Evolutionary conservation across 2,113 vertebrate species (phyloP).

Genomic region (Chionis minor): DNA sequence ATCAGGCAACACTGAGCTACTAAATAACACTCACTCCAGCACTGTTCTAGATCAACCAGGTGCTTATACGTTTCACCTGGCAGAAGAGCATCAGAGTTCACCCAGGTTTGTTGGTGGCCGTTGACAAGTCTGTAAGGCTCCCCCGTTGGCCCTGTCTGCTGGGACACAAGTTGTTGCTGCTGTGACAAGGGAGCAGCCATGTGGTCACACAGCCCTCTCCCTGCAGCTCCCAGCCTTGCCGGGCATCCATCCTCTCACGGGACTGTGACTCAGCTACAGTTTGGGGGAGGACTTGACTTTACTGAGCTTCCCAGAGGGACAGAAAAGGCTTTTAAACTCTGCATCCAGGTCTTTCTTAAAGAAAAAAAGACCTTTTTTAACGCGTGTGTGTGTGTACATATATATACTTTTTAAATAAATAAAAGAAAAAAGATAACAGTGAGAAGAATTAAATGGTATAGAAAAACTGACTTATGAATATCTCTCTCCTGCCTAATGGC

Average conservation of each 20-base stretch:
- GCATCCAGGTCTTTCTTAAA: neutral
- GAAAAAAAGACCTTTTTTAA: neutral
- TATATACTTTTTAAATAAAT: neutral
- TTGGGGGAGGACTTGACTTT: neutral
- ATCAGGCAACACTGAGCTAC: neutral
- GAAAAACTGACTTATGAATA: neutral
- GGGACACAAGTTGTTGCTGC: neutral
- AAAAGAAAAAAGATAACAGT: neutral
- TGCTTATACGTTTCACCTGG: neutral
- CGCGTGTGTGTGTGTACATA: accelerated
- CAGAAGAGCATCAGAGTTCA: neutral
- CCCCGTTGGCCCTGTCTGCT: neutral
- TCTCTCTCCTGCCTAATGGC: neutral
- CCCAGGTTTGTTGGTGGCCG: neutral
- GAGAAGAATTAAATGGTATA: neutral
- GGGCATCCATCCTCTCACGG: neutral
- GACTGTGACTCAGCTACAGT: neutral
- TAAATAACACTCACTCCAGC: neutral
- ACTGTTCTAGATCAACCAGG: neutral
- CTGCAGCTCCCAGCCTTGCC: neutral
- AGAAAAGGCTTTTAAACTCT: neutral
- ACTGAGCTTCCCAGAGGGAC: neutral
- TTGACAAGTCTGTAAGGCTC: neutral
- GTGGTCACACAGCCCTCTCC: neutral
- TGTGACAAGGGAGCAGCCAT: neutral